Percentiles rank a stretch among this genome's conserved stretches.
Conservation (phyloP, 1,140 invertebrate genomes). For the Drosophila erecta region DNA sequence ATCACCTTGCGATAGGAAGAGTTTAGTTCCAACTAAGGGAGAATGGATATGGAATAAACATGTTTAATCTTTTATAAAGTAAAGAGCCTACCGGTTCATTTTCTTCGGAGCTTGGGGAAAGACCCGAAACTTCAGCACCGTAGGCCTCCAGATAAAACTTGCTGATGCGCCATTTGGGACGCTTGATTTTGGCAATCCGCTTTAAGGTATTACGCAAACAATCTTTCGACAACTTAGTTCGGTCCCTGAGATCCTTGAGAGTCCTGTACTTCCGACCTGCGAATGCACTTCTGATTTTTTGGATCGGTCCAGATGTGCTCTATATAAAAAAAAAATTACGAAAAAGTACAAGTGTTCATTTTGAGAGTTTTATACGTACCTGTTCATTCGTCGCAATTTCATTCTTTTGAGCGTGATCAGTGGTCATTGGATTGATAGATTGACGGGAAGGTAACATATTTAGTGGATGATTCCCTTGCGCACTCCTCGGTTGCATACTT, state of each 20-base stretch:
- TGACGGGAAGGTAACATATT: too few species aligned
- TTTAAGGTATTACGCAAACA: slow-evolving; percentile 1
- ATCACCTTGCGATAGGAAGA: slow-evolving; percentile 1
- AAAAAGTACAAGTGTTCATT: neutral
- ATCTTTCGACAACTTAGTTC: slow-evolving; percentile 7
- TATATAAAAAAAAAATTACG: neutral
- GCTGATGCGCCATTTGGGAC: slow-evolving; percentile 29
- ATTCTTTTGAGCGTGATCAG: too few species aligned
- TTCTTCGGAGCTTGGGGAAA: neutral
- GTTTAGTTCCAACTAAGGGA: neutral
- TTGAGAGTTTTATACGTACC: too few species aligned
- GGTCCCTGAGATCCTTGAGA: slow-evolving; percentile 7
- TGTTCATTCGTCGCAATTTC: too few species aligned
- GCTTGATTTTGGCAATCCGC: slow-evolving; percentile 15
- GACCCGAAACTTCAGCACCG: neutral
- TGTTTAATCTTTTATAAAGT: neutral
- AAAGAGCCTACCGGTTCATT: neutral
- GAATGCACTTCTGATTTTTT: neutral
- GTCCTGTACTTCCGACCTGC: slow-evolving; percentile 24
- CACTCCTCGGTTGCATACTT: too few species aligned
- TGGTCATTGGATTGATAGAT: too few species aligned
- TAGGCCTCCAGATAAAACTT: slow-evolving; percentile 8
- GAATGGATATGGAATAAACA: too few species aligned
- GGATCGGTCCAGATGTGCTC: neutral
- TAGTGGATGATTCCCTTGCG: too few species aligned